phyloP scores from a whole-genome alignment of 2,113 vertebrate species.

The Macroglossus sobrinus region DNA sequence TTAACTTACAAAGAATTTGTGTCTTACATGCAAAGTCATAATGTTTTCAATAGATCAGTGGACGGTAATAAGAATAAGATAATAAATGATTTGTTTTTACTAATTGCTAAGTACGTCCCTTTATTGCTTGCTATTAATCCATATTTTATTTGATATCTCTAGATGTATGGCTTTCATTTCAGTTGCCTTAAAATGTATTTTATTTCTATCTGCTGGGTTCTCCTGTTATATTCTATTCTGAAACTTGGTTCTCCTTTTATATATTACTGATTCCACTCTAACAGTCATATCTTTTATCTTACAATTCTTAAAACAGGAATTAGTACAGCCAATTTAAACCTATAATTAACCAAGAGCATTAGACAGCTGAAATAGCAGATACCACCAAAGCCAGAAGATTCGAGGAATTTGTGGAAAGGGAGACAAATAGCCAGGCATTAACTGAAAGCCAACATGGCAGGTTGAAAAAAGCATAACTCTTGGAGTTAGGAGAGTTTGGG shows the following conservation, averaged over 20 bases:
- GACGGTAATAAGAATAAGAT: neutral
- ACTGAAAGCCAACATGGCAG: neutral
- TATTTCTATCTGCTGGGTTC: neutral
- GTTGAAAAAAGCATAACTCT: neutral
- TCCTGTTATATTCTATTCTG: slow-evolving; percentile 15
- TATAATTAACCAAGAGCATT: neutral
- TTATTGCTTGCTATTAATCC: slow-evolving; percentile 45
- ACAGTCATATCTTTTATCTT: neutral
- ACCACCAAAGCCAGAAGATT: neutral
- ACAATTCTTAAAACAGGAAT: neutral
- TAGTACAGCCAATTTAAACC: neutral
- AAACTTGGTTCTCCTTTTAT: neutral
- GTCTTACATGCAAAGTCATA: neutral
- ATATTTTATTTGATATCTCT: slow-evolving; percentile 25
- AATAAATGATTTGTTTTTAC: neutral
- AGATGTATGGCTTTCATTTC: slow-evolving; percentile 50
- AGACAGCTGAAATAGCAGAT: neutral
- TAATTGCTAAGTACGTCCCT: slow-evolving; percentile 5
- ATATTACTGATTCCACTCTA: neutral
- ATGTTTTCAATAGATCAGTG: neutral
- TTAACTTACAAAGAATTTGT: neutral
- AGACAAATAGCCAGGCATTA: too few relatives aligned
- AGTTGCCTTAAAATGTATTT: slow-evolving; percentile 11
- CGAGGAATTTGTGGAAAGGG: fast-evolving
- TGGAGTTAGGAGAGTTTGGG: neutral